Evolutionary conservation across 2,797 vertebrate species (phyloP).

Genomic region (Rhynchonycteris naso): DNA sequence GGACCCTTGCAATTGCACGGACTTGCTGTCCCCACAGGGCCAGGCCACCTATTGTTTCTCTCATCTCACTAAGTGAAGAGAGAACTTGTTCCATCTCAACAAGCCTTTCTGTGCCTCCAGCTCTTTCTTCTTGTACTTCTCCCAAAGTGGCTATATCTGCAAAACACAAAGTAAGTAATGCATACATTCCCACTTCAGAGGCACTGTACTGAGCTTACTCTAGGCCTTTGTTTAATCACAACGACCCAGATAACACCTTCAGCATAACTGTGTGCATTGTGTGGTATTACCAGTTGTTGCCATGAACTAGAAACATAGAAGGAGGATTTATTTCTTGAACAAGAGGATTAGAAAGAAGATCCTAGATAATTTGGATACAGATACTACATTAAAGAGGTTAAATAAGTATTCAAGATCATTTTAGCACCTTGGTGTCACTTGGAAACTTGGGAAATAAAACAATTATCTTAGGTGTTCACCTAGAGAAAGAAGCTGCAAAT

Average conservation of each 20-base stretch:
- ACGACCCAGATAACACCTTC: too few relatives aligned
- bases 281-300: neutral
- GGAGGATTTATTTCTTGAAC: neutral
- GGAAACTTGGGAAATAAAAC: neutral
- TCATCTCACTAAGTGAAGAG: constrained; percentile 85
- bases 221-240: neutral
- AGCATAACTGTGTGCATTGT: neutral
- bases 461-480: neutral
- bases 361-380: neutral
- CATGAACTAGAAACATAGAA: neutral
- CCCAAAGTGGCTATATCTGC: constrained; percentile 88
- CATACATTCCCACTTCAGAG: accelerated
- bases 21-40: constrained; percentile 94
- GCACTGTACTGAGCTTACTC: neutral
- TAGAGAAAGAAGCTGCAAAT: neutral
- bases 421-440: neutral
- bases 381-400: neutral
- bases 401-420: neutral
- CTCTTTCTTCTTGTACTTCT: constrained; percentile 83
- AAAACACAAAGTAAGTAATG: neutral
- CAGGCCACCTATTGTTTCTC: constrained; percentile 71
- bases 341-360: neutral
- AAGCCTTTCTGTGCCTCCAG: constrained; percentile 65
- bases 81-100: constrained; percentile 86
- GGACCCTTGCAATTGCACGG: constrained; percentile 88